A percentile compares a stretch with the other conserved stretches of the same genome.
Evolutionary conservation across 2,113 vertebrate species (phyloP).

Genomic region (Symphodus melops): DNA sequence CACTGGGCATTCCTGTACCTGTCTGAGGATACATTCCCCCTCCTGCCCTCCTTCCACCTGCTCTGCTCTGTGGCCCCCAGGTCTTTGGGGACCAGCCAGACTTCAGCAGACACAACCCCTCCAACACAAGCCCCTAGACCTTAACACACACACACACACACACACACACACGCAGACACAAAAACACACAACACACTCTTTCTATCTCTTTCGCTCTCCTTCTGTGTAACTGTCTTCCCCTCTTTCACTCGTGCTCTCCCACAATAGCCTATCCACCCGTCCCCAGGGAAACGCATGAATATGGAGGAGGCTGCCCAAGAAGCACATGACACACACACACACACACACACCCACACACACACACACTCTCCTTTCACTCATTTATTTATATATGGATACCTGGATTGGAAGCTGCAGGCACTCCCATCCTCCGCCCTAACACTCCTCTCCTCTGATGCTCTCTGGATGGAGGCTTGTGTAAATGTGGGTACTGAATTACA

Average conservation of each 20-base stretch:
- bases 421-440: constrained; percentile 64
- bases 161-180: constrained; percentile 21
- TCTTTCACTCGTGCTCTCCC: constrained; percentile 63
- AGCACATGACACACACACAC: constrained; percentile 65
- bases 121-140: constrained; percentile 58
- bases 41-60: constrained; percentile 55
- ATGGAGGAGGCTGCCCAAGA: constrained; percentile 78
- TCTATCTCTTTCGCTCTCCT: constrained; percentile 13
- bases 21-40: constrained; percentile 60
- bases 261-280: constrained; percentile 75
- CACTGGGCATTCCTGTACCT: constrained; percentile 75
- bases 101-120: constrained; percentile 60
- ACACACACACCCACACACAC: constrained; percentile 43
- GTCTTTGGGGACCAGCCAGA: constrained; percentile 66
- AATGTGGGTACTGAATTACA: constrained; percentile 48
- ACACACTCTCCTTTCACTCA: constrained; percentile 63
- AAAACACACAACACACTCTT: too few relatives aligned
- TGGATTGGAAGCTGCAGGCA: constrained; percentile 72
- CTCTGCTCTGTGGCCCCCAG: constrained; percentile 54
- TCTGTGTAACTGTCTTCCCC: constrained; percentile 55
- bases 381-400: constrained; percentile 77
- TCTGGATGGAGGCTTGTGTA: constrained; percentile 47
- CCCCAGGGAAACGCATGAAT: constrained; percentile 82
- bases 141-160: constrained; percentile 27
- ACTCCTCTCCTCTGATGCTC: constrained; percentile 43